phyloP scores from a whole-genome alignment of 2,888 invertebrate species.

The Frankliniella intonsa region DNA sequence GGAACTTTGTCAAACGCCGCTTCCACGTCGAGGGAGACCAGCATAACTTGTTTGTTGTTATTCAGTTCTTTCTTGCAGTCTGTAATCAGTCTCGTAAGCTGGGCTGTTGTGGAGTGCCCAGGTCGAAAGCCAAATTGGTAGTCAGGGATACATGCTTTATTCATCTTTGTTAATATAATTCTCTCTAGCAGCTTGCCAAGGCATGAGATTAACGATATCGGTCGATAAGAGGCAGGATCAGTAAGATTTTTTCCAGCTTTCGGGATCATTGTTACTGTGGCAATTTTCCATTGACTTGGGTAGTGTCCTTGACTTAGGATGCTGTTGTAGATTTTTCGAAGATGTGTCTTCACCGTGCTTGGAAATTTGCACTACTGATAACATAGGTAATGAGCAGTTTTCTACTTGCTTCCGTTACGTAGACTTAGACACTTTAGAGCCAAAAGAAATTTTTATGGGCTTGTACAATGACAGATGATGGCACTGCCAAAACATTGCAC shows the following conservation, averaged over 20 bases:
- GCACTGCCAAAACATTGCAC: no score
- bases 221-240: slow-evolving; percentile 37
- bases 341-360: no score
- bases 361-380: no score
- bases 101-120: slow-evolving; percentile 41
- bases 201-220: slow-evolving; percentile 39
- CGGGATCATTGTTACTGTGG: slow-evolving; percentile 37
- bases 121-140: slow-evolving; percentile 42
- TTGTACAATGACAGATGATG: no score
- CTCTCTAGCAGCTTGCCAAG: slow-evolving; percentile 40
- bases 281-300: slow-evolving; percentile 40
- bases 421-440: no score
- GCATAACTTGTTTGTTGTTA: slow-evolving; percentile 38
- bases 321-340: no score
- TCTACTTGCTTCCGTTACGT: no score
- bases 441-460: no score
- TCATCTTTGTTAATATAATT: slow-evolving; percentile 36
- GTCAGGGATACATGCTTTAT: slow-evolving; percentile 33
- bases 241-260: slow-evolving; percentile 39
- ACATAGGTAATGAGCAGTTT: no score
- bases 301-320: no score
- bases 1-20: no score
- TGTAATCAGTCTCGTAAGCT: slow-evolving; percentile 40
- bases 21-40: slow-evolving; percentile 40
- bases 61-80: slow-evolving; percentile 39